Conservation (phyloP, 2,113 vertebrate genomes). For the Microcebus lehilahytsara region DNA sequence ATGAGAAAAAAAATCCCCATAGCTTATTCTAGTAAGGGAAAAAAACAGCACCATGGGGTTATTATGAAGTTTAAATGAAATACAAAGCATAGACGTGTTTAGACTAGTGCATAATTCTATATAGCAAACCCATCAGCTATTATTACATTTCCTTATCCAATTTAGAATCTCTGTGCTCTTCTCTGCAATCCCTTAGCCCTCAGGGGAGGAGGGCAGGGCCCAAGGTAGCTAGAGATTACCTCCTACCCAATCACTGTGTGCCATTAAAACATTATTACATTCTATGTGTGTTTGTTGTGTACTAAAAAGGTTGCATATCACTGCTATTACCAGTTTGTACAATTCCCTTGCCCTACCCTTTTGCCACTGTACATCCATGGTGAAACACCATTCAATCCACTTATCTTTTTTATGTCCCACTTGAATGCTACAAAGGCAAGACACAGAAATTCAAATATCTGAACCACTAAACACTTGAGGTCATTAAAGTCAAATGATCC, state of each 20-base stretch:
- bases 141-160: neutral
- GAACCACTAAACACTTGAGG: neutral
- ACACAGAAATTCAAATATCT: neutral
- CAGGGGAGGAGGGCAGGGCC: neutral
- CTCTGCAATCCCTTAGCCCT: neutral
- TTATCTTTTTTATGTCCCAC: neutral
- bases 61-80: conserved; percentile 34
- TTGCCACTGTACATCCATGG: neutral
- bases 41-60: neutral
- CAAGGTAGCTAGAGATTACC: neutral
- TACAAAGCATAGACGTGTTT: neutral
- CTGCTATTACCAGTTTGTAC: neutral
- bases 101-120: neutral
- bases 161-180: neutral
- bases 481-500: neutral
- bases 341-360: neutral
- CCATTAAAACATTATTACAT: neutral
- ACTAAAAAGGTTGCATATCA: neutral
- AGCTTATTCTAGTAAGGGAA: neutral
- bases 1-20: neutral
- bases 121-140: neutral
- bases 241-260: neutral
- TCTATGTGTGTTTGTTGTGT: neutral
- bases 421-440: neutral
- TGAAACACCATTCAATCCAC: neutral